Evolutionary conservation across 1,140 invertebrate genomes (phyloP).

Genomic region (Chironomus striatipennis): DNA sequence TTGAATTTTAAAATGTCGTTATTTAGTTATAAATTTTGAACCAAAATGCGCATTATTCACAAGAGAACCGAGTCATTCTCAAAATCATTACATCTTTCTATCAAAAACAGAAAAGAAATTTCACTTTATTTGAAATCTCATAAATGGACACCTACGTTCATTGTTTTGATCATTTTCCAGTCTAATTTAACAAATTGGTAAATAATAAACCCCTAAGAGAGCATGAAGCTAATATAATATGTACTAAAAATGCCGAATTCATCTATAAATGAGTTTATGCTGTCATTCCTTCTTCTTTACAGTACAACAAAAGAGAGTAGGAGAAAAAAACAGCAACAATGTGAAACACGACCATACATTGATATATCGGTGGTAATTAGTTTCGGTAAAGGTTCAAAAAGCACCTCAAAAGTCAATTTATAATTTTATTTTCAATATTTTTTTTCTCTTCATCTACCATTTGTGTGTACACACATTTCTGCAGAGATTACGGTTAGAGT

Average conservation of each 20-base stretch:
- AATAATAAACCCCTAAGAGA: conserved; percentile 11
- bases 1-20: no score
- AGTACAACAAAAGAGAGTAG: background rate
- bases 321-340: conserved; percentile 8
- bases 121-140: background rate
- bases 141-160: conserved; percentile 19
- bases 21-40: no score
- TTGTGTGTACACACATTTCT: no score
- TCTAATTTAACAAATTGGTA: conserved; percentile 22
- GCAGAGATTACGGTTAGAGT: background rate
- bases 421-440: conserved; percentile 11
- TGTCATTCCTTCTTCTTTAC: background rate
- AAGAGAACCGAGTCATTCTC: no score
- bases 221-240: background rate
- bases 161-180: conserved; percentile 24
- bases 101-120: background rate
- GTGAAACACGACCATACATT: conserved; percentile 15
- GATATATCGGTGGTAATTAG: conserved; percentile 23
- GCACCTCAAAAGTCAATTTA: conserved; percentile 18
- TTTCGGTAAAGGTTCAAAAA: conserved; percentile 20
- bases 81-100: no score
- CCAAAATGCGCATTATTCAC: no score
- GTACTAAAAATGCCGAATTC: conserved; percentile 8
- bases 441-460: background rate
- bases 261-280: conserved; percentile 16